These are phyloP conservation scores for Zootoca vivipara DNA, from an alignment of 2,113 vertebrate genomes.

Conservation along the genomic window DNA sequence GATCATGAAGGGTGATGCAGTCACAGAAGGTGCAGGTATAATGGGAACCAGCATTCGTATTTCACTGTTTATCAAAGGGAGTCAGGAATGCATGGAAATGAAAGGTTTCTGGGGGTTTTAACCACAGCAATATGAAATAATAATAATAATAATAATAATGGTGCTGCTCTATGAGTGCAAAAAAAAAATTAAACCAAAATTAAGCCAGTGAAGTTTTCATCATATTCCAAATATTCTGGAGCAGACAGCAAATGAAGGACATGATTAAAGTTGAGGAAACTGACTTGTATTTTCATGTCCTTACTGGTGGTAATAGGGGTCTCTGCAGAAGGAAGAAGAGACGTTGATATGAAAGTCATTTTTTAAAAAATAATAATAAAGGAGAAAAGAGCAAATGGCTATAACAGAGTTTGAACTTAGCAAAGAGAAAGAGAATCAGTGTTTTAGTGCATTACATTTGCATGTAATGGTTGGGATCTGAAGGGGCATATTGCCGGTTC, in stretches of 20 bases:
- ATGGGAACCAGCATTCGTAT: background rate
- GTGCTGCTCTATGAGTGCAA: background rate
- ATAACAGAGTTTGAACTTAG: background rate
- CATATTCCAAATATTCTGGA: background rate
- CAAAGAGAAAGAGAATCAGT: background rate
- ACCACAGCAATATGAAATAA: background rate
- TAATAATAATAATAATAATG: background rate
- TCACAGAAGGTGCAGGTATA: slow-evolving; percentile 7
- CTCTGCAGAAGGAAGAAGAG: background rate
- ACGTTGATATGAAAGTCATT: background rate
- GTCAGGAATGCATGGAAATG: background rate
- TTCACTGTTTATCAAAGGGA: background rate
- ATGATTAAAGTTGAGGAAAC: slow-evolving; percentile 21
- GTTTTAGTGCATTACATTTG: background rate
- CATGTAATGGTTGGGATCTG: background rate
- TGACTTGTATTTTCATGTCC: slow-evolving; percentile 34
- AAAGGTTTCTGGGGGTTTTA: background rate
- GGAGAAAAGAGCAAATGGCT: slow-evolving; percentile 21
- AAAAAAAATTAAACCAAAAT: background rate
- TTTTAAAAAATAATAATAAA: background rate
- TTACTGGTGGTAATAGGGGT: background rate
- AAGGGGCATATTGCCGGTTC: background rate
- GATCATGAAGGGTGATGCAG: background rate
- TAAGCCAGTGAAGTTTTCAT: slow-evolving; percentile 16
- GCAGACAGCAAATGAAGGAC: slow-evolving; percentile 15